Evolutionary conservation across 2,888 invertebrate species (phyloP), one percentile per base, ranked within the genome.

Genomic region (Odontocerum albicorne): DNA sequence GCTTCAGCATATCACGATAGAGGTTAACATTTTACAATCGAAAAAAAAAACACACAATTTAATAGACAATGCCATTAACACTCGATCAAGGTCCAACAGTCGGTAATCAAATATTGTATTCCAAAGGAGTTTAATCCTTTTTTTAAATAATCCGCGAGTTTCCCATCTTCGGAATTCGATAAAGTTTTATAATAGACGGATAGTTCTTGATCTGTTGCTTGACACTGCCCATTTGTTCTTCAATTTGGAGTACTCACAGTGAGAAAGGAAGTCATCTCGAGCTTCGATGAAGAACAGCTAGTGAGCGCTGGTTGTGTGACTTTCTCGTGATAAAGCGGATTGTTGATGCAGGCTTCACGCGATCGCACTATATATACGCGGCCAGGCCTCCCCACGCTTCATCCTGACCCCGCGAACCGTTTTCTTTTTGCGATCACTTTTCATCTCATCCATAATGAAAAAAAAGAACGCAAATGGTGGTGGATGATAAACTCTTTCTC

Each of bases 351-450:
- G 13, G 27, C 4, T 19, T 13, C 44, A 22, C 8, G 15, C 47
- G 12, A 19, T 35, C 49, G 22, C 51, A 19, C n/a, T 35, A 38
- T 57, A 40, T 56, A 53, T 49, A 49, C 43, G 27, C 13, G 16
- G 40, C 16, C 31, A 47, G 49, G 43, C 36, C 12, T 36, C 49
- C 45, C 44, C 32, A 32, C 42, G 52, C 15, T 15, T 20, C 36
- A 4, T 35, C 57, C 35, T 40, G 47, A 46, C 51, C 56, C 43
- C 51, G 13, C 52, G 17, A 42, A 20, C 33, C 42, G 51, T 57
- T 57, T 51, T 52, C 56, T 55, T 56, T 56, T 50, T 45, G 55
- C 50, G 27, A 50, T 50, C 51, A 55, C 55, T 55, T 50, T 55
- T 55, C 55, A 56, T 50, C 55, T 56, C 50, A 22, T 31, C 44